Evolutionary conservation across 1,140 invertebrate genomes (phyloP), one percentile per base, ranked within the genome.

Genomic region (Spodoptera litura): DNA sequence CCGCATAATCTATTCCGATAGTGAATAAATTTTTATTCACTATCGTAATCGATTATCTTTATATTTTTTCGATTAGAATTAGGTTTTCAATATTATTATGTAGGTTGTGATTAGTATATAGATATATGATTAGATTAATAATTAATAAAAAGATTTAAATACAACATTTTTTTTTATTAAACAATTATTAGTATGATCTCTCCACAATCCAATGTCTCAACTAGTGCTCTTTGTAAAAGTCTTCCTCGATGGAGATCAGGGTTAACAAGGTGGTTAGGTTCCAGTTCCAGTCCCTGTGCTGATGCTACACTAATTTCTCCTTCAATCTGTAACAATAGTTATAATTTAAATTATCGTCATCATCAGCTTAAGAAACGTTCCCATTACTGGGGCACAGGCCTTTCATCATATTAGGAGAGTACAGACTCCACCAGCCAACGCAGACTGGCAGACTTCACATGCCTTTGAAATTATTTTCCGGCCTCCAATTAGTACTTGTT

Each of bases 141-240:
- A 53, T 53, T 53, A 53, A 53, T 53, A 53, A 53, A 53, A 53
- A 53, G 52, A 53, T 53, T 53, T 53, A 53, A 13, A 53, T 53
- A 53, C 10, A 53, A 13, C 52, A 53, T 53, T 53, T 53, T 53
- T 53, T 53, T 53, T 53, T 20, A 20, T 20, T 20, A 20, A 20
- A 20, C 20, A 53, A 53, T 11, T 53, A 53, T 53, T 53, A 53
- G n/a, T 20, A 20, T 20, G 12, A 53, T 53, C 52, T 5, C 52
- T 53, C 58, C 58, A 59, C 58, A 59, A 31, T 59, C 58, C 58
- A 59, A 31, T 59, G 5, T 59, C 27, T 59, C 20, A 6, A 59
- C 58, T 11, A 59, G 58, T 25, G 58, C 58, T 59, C 27, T 25
- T 59, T 59, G 58, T 59, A 59, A 25, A 0, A 31, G n/a, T 59